Percentiles rank a stretch among this genome's conserved stretches.
These are phyloP conservation scores for Ichneumoninae sp. DNA, from an alignment of 2,888 invertebrate species.

Conservation along the genomic window DNA sequence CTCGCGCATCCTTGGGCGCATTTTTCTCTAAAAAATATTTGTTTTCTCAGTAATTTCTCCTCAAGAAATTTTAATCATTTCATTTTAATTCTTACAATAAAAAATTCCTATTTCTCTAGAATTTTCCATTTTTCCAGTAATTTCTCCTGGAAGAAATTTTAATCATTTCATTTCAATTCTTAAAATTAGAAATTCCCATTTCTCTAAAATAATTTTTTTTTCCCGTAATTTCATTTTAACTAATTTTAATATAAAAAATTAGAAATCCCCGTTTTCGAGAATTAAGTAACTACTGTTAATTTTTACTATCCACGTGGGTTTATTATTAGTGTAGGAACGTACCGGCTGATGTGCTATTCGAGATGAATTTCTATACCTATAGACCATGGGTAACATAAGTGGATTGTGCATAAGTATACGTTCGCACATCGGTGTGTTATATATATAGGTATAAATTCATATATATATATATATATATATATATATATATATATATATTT, in stretches of 20 bases:
- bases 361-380: slow-evolving; percentile 42
- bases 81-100: too few species aligned
- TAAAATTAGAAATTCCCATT: too few species aligned
- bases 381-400: not conserved
- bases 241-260: not conserved
- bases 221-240: too few species aligned
- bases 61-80: too few species aligned
- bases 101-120: too few species aligned
- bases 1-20: too few species aligned
- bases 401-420: not conserved
- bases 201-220: too few species aligned
- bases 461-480: slow-evolving; percentile 46
- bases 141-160: too few species aligned
- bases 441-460: slow-evolving; percentile 20
- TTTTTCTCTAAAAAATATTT: too few species aligned
- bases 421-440: not conserved
- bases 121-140: too few species aligned
- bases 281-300: not conserved
- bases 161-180: too few species aligned
- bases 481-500: slow-evolving; percentile 44
- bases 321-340: slow-evolving; percentile 59
- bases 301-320: not conserved
- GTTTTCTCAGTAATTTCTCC: too few species aligned
- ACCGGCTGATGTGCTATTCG: slow-evolving; percentile 43
- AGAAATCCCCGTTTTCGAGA: not conserved